phyloP scores from a whole-genome alignment of 2,113 vertebrate genomes.

The Dinomys branickii region DNA sequence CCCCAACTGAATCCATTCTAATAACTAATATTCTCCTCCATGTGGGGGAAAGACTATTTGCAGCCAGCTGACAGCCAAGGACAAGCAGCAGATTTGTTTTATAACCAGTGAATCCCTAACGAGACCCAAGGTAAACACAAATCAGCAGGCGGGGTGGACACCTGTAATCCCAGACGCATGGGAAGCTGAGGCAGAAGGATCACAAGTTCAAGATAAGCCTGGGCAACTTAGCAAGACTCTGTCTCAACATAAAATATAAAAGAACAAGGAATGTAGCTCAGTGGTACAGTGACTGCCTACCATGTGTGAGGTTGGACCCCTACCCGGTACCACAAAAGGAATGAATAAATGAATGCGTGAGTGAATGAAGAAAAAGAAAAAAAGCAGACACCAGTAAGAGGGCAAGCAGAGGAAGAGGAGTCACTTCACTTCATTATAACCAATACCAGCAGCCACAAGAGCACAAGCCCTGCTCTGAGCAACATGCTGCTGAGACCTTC shows the following conservation, averaged over 20 bases:
- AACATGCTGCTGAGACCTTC: not conserved
- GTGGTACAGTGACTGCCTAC: not conserved
- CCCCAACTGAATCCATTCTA: not conserved
- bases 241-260: not conserved
- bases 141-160: not conserved
- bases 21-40: not conserved
- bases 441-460: not conserved
- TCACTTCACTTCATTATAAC: not conserved
- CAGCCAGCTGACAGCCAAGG: not conserved
- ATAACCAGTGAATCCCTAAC: not conserved
- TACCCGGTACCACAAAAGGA: not conserved
- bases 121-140: not conserved
- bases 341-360: not conserved
- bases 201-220: not conserved
- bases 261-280: not conserved
- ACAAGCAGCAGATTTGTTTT: too few species aligned
- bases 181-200: not conserved
- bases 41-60: not conserved
- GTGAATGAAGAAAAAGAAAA: too few species aligned
- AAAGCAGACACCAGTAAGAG: not conserved
- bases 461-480: not conserved
- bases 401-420: not conserved
- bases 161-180: not conserved
- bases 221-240: not conserved
- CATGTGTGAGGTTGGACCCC: not conserved